Evolutionary conservation across 2,113 vertebrate species (phyloP), one percentile per base, ranked within the genome.

Genomic region (Pelvicachromis taeniatus): DNA sequence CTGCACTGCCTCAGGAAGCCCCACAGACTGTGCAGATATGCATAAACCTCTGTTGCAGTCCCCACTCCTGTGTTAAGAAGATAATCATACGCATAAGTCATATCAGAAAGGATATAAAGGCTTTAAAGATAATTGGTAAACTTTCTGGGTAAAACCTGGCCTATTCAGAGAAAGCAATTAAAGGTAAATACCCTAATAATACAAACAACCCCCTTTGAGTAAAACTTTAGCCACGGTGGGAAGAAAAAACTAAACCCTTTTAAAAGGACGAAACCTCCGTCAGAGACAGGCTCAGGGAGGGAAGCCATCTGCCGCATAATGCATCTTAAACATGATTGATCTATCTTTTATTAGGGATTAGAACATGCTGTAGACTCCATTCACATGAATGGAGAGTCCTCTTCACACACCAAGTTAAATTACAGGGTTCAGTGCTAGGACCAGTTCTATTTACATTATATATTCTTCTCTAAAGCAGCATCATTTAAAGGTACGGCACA

Each of bases 1-100:
- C 94, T 78, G 3, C 95, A 90, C 38, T 77, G 92, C 82, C 86
- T 94, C 93, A 98, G 94, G 94, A 99, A 98, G 3, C 14, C 10
- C 93, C 94, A 93, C 84, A 96, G 78, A 7, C 89, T 75, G 21
- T 82, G 75, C 3, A 98, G 95, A 90, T 89, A 94, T 58, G 45
- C 88, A 85, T 88, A 83, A 17, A 96, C 77, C 16, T 92, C 87
- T 85, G 50, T 1, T 23, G 53, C 61, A 40, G 65, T 3, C 23
- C 80, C 61, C 80, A 29, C n/a, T 42, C 79, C 95, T 93, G 77
- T 4, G 21, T 80, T 59, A 40, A 6, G 31, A 33, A 86, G 35
- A 33, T 13, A 73, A 2, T 9, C 45, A 3, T 0, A 50, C 1
- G 1, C 7, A 38, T 10, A 10, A 8, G 19, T 59, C 9, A n/a